phyloP scores from a whole-genome alignment of 2,888 invertebrate species.

The Alcis repandata region DNA sequence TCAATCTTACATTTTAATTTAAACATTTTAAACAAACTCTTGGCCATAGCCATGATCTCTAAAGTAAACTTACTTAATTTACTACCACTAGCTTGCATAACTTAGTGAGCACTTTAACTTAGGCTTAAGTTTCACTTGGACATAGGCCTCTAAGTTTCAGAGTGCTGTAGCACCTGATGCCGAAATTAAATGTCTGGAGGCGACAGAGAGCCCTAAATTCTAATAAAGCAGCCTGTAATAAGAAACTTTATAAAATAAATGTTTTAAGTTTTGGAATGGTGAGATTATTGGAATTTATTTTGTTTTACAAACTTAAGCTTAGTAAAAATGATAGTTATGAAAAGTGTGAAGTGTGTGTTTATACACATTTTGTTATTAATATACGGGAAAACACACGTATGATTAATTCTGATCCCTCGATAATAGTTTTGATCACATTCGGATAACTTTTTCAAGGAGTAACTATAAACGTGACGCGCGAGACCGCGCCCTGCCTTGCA shows the following conservation, averaged over 20 bases:
- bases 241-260: slow-evolving; percentile 2
- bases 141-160: slow-evolving; percentile 49
- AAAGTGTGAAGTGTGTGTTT: too few relatives aligned
- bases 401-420: too few relatives aligned
- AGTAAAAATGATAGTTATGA: too few relatives aligned
- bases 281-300: not conserved
- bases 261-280: slow-evolving; percentile 1
- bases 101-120: slow-evolving; percentile 44
- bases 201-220: slow-evolving; percentile 32
- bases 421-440: too few relatives aligned
- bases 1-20: slow-evolving; percentile 1
- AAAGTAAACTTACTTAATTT: slow-evolving; percentile 45
- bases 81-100: slow-evolving; percentile 50
- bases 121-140: too few relatives aligned
- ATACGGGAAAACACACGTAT: too few relatives aligned
- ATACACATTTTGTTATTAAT: too few relatives aligned
- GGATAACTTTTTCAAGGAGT: too few relatives aligned
- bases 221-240: slow-evolving; percentile 19
- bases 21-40: not conserved
- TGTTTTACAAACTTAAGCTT: not conserved
- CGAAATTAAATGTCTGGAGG: slow-evolving; percentile 31
- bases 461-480: too few relatives aligned
- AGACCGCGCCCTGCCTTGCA: too few relatives aligned
- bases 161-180: slow-evolving; percentile 53
- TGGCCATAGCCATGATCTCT: not conserved